phyloP scores from a whole-genome alignment of 37 sponge, comb jelly and placozoan species.

The Agelas oroides region DNA sequence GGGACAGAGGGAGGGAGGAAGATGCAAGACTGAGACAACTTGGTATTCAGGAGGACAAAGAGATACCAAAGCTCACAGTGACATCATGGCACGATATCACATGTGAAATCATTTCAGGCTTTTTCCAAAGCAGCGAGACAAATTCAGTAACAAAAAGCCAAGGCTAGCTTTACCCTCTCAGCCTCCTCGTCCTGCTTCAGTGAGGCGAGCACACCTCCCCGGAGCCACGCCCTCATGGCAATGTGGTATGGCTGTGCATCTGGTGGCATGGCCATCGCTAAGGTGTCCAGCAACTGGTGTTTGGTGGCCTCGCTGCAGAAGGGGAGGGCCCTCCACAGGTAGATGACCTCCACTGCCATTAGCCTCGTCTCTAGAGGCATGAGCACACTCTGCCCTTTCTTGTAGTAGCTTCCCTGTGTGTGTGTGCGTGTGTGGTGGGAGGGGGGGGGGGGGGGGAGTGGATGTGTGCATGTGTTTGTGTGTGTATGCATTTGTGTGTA shows the following conservation, averaged over 20 bases:
- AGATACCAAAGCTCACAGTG: too few relatives aligned
- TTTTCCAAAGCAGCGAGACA: too few relatives aligned
- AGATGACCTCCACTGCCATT: constrained; percentile 81
- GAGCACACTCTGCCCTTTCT: constrained; percentile 33
- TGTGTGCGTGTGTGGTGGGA: neutral
- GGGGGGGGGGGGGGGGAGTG: too few relatives aligned
- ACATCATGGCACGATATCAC: too few relatives aligned
- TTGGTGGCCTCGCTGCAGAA: constrained; percentile 55
- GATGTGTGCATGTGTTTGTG: constrained; percentile 1
- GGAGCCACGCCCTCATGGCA: constrained; percentile 61
- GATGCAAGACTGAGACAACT: too few relatives aligned
- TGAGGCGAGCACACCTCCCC: constrained; percentile 55
- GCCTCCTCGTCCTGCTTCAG: constrained; percentile 43
- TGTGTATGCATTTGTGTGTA: too few relatives aligned
- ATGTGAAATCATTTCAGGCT: too few relatives aligned
- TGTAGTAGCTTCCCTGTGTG: constrained; percentile 63
- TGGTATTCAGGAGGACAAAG: too few relatives aligned
- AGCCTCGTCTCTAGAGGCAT: constrained; percentile 63
- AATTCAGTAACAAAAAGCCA: too few relatives aligned
- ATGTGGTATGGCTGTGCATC: constrained; percentile 56
- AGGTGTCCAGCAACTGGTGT: constrained; percentile 54
- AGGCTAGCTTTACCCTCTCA: constrained; percentile 77
- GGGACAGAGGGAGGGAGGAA: neutral
- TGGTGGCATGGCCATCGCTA: constrained; percentile 47
- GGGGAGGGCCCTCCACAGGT: constrained; percentile 85